A percentile compares a stretch with the other conserved stretches of the same genome.
phyloP scores from a whole-genome alignment of 2,113 vertebrate species.

The Seriola aureovittata region DNA sequence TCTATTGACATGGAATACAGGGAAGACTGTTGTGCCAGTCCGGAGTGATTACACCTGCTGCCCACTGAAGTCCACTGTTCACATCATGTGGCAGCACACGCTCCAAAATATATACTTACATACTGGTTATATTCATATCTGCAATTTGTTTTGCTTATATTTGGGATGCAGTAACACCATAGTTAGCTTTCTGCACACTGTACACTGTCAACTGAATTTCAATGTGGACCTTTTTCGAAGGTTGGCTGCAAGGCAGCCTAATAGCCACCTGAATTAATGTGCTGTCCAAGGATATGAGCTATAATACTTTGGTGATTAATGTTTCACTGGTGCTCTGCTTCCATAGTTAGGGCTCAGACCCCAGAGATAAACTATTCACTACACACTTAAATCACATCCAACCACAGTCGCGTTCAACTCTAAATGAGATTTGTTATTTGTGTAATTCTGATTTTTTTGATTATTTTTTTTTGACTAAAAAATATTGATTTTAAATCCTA shows the following conservation, averaged over 20 bases:
- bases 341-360: constrained; percentile 79
- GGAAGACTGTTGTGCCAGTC: constrained; percentile 60
- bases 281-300: constrained; percentile 83
- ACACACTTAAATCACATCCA: constrained; percentile 64
- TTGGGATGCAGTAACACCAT: constrained; percentile 51
- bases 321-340: constrained; percentile 76
- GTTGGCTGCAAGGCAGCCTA: constrained; percentile 79
- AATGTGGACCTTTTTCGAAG: constrained; percentile 77
- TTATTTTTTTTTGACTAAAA: constrained; percentile 36
- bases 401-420: constrained; percentile 53
- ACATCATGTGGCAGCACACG: constrained; percentile 34
- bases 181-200: constrained; percentile 72
- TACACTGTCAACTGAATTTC: constrained; percentile 81
- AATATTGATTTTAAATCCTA: constrained; percentile 71
- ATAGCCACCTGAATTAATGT: constrained; percentile 86
- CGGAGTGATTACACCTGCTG: constrained; percentile 62
- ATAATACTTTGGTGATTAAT: constrained; percentile 87
- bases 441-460: constrained; percentile 10
- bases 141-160: constrained; percentile 71
- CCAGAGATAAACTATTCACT: constrained; percentile 82
- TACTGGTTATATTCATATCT: constrained; percentile 58
- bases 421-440: constrained; percentile 40
- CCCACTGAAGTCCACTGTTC: constrained; percentile 52
- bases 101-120: constrained; percentile 50
- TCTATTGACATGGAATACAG: constrained; percentile 84